phyloP scores from a whole-genome alignment of 2,888 invertebrate species.

The Camponotus fellah region DNA sequence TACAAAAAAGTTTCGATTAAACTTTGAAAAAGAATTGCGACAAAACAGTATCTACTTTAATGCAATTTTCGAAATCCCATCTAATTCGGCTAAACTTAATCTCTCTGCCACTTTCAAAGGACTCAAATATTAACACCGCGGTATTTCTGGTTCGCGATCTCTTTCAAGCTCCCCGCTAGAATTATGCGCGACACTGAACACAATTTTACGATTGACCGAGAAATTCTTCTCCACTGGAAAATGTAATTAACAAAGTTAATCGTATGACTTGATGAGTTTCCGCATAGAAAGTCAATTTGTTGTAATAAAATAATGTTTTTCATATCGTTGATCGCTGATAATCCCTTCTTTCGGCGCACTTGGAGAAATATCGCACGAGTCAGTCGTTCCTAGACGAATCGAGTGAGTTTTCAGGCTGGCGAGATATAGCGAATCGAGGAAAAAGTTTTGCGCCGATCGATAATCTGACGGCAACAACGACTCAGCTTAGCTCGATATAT shows the following conservation, averaged over 20 bases:
- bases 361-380: conserved; percentile 20
- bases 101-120: neutral
- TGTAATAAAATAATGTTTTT: conserved; percentile 43
- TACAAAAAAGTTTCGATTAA: neutral
- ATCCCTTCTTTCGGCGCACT: conserved; percentile 58
- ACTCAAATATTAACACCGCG: conserved; percentile 46
- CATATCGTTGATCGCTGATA: conserved; percentile 59
- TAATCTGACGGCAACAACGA: conserved; percentile 48
- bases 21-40: neutral
- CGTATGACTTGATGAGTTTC: conserved; percentile 28
- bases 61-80: conserved; percentile 13
- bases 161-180: conserved; percentile 12
- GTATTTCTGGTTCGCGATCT: conserved; percentile 25
- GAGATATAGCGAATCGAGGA: conserved; percentile 63
- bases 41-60: neutral
- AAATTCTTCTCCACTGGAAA: conserved; percentile 9
- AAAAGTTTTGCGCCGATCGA: conserved; percentile 65
- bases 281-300: conserved; percentile 53
- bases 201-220: conserved; percentile 21
- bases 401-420: conserved; percentile 64
- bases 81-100: conserved; percentile 8
- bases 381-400: conserved; percentile 49
- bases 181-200: conserved; percentile 33
- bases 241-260: conserved; percentile 19
- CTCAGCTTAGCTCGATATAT: conserved; percentile 38